A percentile compares a stretch with the other conserved stretches of the same genome.
phyloP scores from a whole-genome alignment of 2,113 vertebrate species.

The Trematocara macrostoma region DNA sequence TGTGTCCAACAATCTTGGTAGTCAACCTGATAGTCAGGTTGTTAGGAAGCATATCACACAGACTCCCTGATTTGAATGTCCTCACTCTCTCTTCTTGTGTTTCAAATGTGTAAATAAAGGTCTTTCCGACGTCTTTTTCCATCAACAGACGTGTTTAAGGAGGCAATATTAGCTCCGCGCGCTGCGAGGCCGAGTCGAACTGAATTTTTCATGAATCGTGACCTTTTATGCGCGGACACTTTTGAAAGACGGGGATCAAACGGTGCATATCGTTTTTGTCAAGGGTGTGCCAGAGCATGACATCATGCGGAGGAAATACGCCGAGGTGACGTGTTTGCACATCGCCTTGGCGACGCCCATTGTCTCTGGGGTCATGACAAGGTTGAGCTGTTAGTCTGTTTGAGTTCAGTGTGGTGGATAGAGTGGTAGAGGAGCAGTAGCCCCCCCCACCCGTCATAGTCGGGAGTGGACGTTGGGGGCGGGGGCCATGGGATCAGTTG shows the following conservation, averaged over 20 bases:
- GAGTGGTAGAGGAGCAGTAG: background rate
- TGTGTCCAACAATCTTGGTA: rapidly evolving
- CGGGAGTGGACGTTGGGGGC: background rate
- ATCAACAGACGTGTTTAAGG: background rate
- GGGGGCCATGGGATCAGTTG: slow-evolving; percentile 28
- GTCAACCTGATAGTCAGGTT: background rate
- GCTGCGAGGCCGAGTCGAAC: background rate
- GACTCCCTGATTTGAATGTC: background rate
- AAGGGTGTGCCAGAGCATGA: background rate
- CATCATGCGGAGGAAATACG: background rate
- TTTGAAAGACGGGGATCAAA: background rate
- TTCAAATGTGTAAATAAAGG: background rate
- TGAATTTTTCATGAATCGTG: background rate
- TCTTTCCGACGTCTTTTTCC: background rate
- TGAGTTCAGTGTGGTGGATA: slow-evolving; percentile 20
- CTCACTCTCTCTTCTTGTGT: background rate
- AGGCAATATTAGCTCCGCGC: background rate
- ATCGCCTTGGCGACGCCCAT: slow-evolving; percentile 24
- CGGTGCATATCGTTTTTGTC: background rate
- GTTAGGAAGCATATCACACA: background rate
- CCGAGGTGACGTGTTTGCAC: slow-evolving; percentile 34
- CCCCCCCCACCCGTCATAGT: background rate
- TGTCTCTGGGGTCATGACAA: slow-evolving; percentile 27
- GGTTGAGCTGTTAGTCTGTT: slow-evolving; percentile 37
- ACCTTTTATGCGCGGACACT: background rate